A percentile compares a stretch with the other conserved stretches of the same genome.
These are phyloP conservation scores for Charadrius vociferus DNA, from an alignment of 2,113 vertebrate genomes.

Conservation along the genomic window DNA sequence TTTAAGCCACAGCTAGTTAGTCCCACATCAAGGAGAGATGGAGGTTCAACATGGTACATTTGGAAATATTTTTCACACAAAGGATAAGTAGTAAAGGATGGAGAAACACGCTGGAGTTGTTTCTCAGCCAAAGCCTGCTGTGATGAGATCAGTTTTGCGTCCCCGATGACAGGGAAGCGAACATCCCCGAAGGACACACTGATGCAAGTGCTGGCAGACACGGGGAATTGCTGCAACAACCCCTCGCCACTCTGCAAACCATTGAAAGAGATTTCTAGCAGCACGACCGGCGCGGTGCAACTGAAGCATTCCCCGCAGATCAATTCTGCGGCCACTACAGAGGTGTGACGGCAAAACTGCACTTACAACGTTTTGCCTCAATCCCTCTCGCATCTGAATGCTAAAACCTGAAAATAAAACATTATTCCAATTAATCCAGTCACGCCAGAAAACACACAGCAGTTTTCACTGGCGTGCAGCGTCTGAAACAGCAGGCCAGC, in stretches of 20 bases:
- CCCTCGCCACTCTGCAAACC: background rate
- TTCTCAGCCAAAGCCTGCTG: background rate
- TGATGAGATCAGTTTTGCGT: background rate
- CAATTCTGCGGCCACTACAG: background rate
- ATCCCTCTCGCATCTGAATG: accelerated
- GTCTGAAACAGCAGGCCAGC: background rate
- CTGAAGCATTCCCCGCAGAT: background rate
- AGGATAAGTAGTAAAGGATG: background rate
- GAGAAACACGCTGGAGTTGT: background rate
- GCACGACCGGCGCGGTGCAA: background rate
- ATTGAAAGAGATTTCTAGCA: background rate
- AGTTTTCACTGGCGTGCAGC: background rate
- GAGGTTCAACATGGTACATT: background rate
- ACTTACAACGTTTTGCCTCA: background rate
- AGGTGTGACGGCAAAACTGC: background rate
- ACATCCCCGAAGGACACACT: background rate
- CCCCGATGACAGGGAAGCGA: background rate
- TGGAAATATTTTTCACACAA: background rate
- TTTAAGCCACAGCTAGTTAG: background rate
- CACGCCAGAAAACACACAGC: background rate
- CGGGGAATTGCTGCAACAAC: background rate
- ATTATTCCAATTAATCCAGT: background rate
- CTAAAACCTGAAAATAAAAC: background rate
- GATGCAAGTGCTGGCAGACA: background rate
- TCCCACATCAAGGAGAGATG: background rate